Base-by-base conservation (phyloP, 2,888 invertebrate species). In the Eucera pruinosa region DNA sequence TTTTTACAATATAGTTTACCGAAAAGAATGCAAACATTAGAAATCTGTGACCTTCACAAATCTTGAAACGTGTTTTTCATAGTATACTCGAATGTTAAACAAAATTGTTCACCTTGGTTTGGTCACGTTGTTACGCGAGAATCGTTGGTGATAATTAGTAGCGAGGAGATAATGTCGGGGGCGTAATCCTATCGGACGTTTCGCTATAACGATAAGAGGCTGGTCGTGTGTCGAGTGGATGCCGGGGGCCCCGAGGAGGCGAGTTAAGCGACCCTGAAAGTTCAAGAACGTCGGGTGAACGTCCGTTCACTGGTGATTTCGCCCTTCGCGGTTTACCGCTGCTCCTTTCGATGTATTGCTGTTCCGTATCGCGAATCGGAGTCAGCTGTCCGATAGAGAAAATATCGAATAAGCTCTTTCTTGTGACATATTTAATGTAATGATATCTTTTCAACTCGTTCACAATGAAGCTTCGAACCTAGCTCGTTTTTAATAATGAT, bases 261-360 rank as follows among this genome's bases (percentile, higher is more conserved):
- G 77, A 82, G 71, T 74, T 50, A 76, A 86, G 87, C 89, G 90
- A 90, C 90, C 90, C 90, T 90, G 90, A 90, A 90, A 89, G 91
- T 90, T 91, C 90, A 90, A 91, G 91, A 90, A 88, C 90, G 86
- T 72, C 76, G 89, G 90, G 88, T 91, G 88, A 90, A 91, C 84
- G 90, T 75, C 89, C 90, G 84, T 72, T 61, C 41, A 13, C 20
- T 48, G 71, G 72, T 69, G 80, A 81, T 81, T 85, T 80, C 58
- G 75, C 71, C 79, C 81, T 76, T 77, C 61, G 69, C 64, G 66
- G 70, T 78, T 66, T 70, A 65, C 72, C 73, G 67, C 69, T 67
- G 61, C 65, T 70, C 62, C 78, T 72, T 64, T 52, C 54, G 18
- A 45, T 18, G 48, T 50, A 64, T 71, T 61, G 50, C 11, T 25